These are phyloP conservation scores for Menidia menidia DNA, from an alignment of 2,797 vertebrate genomes.

Conservation along the genomic window DNA sequence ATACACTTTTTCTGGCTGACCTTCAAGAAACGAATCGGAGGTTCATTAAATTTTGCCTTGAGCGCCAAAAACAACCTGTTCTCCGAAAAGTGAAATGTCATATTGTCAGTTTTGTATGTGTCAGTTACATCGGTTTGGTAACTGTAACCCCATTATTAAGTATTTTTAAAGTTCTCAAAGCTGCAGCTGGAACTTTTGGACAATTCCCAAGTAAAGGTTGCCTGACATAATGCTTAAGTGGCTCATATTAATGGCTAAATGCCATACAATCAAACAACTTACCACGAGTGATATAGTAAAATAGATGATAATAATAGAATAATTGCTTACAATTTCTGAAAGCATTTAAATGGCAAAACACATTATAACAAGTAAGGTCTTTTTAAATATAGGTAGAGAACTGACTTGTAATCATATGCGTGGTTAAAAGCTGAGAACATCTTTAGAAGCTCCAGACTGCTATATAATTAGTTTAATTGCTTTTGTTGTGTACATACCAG, in stretches of 20 bases:
- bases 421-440: not conserved
- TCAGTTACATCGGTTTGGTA: not conserved
- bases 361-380: too few species aligned
- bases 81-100: not conserved
- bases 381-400: not conserved
- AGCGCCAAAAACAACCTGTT: constrained; percentile 7
- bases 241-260: too few species aligned
- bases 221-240: too few species aligned
- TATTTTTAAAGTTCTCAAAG: not conserved
- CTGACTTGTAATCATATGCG: not conserved
- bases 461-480: not conserved
- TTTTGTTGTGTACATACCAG: not conserved
- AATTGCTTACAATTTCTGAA: too few species aligned
- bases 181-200: not conserved
- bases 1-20: constrained; percentile 1
- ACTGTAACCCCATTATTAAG: not conserved
- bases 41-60: constrained; percentile 19
- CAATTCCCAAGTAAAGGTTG: not conserved
- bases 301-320: too few species aligned
- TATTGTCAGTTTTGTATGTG: not conserved
- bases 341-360: too few species aligned
- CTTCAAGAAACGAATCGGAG: constrained; percentile 11
- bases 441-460: not conserved
- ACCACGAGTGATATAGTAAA: too few species aligned
- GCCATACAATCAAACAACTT: too few species aligned